Percentiles rank a stretch among this genome's conserved stretches.
These are phyloP conservation scores for Bombus picipes DNA, from an alignment of 1,140 invertebrate genomes.

Conservation along the genomic window DNA sequence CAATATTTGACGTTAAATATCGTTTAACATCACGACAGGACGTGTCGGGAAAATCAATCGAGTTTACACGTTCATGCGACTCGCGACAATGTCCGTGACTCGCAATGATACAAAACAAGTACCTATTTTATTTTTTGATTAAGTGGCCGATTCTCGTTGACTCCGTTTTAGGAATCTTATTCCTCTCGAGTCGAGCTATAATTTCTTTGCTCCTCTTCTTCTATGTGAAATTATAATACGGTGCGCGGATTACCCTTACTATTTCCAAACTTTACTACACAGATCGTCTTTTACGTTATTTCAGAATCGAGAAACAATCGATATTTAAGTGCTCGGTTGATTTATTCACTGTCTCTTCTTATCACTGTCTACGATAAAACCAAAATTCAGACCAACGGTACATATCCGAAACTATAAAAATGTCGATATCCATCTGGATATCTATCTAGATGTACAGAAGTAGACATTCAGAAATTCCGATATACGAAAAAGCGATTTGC, in stretches of 20 bases:
- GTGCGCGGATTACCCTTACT: not conserved
- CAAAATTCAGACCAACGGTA: no score
- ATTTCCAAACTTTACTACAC: not conserved
- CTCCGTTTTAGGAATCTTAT: no score
- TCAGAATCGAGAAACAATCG: no score
- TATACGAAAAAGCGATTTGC: not conserved
- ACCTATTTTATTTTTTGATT: not conserved
- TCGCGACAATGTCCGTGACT: not conserved
- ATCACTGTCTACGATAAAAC: no score
- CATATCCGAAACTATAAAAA: no score
- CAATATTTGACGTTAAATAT: conserved; percentile 14
- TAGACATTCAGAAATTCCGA: not conserved
- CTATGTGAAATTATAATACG: not conserved
- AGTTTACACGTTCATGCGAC: not conserved
- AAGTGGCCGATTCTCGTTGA: not conserved
- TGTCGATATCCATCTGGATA: no score
- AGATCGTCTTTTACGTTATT: no score
- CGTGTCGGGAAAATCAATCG: not conserved
- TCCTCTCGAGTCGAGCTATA: no score
- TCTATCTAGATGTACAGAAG: not conserved
- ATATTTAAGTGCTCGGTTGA: no score
- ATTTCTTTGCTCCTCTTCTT: not conserved
- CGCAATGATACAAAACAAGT: not conserved
- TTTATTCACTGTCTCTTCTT: no score
- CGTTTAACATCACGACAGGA: not conserved